Evolutionary conservation across 2,888 invertebrate genomes (phyloP).

Genomic region (Eupithecia pulchellata): DNA sequence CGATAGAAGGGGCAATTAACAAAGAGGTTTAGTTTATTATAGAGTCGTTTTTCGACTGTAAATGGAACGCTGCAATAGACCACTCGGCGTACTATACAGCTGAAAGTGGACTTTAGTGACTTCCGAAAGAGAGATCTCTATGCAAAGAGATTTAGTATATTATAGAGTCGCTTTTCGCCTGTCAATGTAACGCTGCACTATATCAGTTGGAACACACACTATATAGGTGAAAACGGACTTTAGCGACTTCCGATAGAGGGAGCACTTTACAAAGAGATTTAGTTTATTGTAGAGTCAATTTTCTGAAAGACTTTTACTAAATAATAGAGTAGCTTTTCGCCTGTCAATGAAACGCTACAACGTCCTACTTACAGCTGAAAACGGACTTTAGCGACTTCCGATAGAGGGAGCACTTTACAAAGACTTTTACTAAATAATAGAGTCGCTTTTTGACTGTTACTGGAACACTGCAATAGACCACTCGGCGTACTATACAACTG

Average conservation of each 20-base stretch:
- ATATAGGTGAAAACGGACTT: not conserved
- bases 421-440: too few relatives aligned
- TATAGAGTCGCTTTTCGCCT: not conserved
- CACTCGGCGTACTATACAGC: not conserved
- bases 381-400: not conserved
- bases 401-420: too few relatives aligned
- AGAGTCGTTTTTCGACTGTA: not conserved
- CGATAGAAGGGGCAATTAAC: constrained; percentile 74
- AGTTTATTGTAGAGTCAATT: not conserved
- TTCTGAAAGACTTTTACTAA: not conserved
- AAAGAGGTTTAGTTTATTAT: not conserved
- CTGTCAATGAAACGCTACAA: too few relatives aligned
- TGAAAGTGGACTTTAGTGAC: constrained; percentile 95
- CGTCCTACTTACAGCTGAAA: too few relatives aligned
- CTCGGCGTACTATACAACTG: not conserved
- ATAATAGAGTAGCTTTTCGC: not conserved
- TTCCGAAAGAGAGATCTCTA: constrained; percentile 84
- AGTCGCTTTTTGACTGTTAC: too few relatives aligned
- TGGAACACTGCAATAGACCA: not conserved
- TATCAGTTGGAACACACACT: too few relatives aligned
- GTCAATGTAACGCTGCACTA: too few relatives aligned
- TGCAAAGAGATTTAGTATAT: not conserved
- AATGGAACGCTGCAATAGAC: not conserved
- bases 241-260: too few relatives aligned
- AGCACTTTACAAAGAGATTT: not conserved